These are phyloP conservation scores for Pseudomyrmex dendroicus DNA, from an alignment of 1,140 invertebrate genomes.

Conservation along the genomic window DNA sequence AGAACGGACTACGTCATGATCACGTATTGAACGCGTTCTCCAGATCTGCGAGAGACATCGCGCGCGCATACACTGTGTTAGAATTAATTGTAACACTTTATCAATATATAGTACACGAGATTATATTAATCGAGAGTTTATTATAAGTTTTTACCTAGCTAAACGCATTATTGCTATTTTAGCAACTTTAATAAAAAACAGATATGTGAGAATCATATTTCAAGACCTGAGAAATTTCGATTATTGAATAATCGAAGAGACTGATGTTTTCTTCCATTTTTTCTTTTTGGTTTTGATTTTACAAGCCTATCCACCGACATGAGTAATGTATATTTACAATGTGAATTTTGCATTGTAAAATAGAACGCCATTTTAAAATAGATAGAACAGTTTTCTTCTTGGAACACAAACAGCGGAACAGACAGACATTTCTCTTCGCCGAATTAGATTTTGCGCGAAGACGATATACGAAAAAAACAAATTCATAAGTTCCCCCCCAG, in stretches of 20 bases:
- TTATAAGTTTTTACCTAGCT: too few species aligned
- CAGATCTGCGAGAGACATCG: not conserved
- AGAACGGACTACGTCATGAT: slow-evolving; percentile 90
- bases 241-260: not conserved
- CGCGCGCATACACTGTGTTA: not conserved
- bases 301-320: not conserved
- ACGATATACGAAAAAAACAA: slow-evolving; percentile 37
- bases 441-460: slow-evolving; percentile 9
- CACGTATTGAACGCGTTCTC: slow-evolving; percentile 84
- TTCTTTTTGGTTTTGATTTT: not conserved
- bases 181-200: too few species aligned
- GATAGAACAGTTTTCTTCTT: not conserved
- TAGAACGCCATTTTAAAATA: not conserved
- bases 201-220: too few species aligned
- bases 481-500: slow-evolving; percentile 69
- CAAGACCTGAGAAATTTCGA: slow-evolving; percentile 1
- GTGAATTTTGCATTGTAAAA: not conserved
- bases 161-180: too few species aligned
- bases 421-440: not conserved
- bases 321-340: not conserved
- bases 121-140: slow-evolving; percentile 1
- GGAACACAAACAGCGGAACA: not conserved
- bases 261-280: not conserved
- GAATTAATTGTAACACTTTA: slow-evolving; percentile 14
- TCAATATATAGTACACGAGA: slow-evolving; percentile 23